phyloP scores from a whole-genome alignment of 2,888 invertebrate genomes.

The Epinotia brunnichana region DNA sequence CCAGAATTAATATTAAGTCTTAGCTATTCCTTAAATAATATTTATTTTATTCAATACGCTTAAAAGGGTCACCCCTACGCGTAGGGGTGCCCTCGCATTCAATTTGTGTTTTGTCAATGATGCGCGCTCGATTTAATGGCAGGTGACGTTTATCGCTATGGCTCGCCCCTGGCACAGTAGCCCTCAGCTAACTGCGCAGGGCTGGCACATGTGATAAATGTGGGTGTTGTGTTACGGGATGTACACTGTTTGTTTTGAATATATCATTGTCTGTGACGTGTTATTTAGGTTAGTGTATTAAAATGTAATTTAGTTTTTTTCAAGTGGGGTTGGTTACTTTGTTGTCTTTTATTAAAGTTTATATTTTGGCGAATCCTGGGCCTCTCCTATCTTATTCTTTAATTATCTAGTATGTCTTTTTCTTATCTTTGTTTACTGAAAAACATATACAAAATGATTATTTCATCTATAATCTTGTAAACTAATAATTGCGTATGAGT shows the following conservation, averaged over 20 bases:
- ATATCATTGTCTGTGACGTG: conserved; percentile 39
- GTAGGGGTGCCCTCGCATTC: conserved; percentile 59
- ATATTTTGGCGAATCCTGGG: neutral
- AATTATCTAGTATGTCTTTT: neutral
- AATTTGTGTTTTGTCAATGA: conserved; percentile 76
- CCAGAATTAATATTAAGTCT: conserved; percentile 41
- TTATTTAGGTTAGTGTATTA: conserved; percentile 46
- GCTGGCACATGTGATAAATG: conserved; percentile 41
- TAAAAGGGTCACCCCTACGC: conserved; percentile 45
- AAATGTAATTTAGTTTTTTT: conserved; percentile 44
- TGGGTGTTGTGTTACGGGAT: conserved; percentile 43
- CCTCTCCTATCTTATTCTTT: neutral
- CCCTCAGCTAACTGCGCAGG: conserved; percentile 24
- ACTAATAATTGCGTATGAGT: neutral
- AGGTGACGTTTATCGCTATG: conserved; percentile 68
- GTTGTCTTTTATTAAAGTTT: neutral
- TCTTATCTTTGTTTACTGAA: neutral
- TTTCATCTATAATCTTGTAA: neutral
- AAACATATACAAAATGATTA: neutral
- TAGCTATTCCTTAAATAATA: conserved; percentile 42
- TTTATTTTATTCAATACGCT: conserved; percentile 45
- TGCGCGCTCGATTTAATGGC: conserved; percentile 77
- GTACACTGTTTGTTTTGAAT: conserved; percentile 46
- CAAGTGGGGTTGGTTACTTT: neutral
- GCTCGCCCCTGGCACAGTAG: conserved; percentile 40